Conservation (phyloP, 2,113 vertebrate genomes). For the Eulemur macaco region DNA sequence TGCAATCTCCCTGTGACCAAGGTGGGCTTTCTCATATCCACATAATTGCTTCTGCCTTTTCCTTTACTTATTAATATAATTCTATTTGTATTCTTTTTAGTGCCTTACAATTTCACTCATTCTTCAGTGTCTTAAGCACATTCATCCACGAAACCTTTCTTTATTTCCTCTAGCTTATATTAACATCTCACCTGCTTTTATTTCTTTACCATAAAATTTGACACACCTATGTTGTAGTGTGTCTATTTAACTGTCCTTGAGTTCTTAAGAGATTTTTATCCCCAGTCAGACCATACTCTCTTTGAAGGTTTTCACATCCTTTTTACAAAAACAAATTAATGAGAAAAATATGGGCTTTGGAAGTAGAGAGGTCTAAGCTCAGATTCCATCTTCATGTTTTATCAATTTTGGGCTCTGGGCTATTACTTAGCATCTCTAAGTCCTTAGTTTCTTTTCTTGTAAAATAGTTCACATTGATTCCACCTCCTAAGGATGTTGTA, state of each 20-base stretch:
- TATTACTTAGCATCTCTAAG: not conserved
- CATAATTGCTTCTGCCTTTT: not conserved
- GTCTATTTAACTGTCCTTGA: not conserved
- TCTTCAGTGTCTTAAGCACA: not conserved
- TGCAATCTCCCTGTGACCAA: not conserved
- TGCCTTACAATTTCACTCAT: not conserved
- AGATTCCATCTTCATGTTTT: not conserved
- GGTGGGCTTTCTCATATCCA: not conserved
- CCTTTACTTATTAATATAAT: not conserved
- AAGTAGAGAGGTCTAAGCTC: not conserved
- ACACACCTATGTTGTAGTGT: too few species aligned
- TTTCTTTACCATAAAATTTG: not conserved
- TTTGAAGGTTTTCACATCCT: not conserved
- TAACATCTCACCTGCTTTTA: not conserved
- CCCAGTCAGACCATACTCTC: not conserved
- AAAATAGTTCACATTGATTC: not conserved
- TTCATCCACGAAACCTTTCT: not conserved
- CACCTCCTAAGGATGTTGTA: not conserved
- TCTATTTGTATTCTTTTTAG: not conserved
- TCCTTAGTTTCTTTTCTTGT: not conserved
- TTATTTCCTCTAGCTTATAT: not conserved
- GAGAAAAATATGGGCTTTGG: not conserved
- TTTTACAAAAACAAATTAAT: conserved; percentile 13
- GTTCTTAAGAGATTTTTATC: not conserved
- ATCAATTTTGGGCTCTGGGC: not conserved